These are phyloP conservation scores for Melinopterus prodromus DNA, from an alignment of 2,888 invertebrate species.

Conservation along the genomic window DNA sequence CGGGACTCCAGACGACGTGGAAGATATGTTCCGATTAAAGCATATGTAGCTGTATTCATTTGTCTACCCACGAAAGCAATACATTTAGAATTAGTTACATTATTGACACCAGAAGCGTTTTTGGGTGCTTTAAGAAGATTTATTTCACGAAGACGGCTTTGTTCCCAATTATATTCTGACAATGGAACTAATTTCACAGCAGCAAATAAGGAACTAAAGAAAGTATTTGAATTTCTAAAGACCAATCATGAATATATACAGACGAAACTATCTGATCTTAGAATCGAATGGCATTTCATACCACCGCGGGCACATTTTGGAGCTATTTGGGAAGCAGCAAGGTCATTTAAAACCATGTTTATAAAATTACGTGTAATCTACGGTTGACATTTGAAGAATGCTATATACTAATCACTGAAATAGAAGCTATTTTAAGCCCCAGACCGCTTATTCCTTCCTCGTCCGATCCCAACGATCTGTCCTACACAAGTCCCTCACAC, in stretches of 20 bases:
- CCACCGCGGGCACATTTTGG: background rate
- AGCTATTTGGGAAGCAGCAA: background rate
- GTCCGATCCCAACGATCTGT: background rate
- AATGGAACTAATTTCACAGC: background rate
- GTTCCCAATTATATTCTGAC: background rate
- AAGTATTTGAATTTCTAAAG: background rate
- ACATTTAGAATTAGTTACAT: slow-evolving; percentile 39
- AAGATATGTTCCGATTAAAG: slow-evolving; percentile 17
- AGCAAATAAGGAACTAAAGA: background rate
- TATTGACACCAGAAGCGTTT: slow-evolving; percentile 40
- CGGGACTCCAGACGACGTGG: no score
- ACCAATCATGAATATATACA: background rate
- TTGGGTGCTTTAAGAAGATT: slow-evolving; percentile 38
- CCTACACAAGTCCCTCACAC: background rate
- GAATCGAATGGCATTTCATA: background rate
- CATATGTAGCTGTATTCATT: slow-evolving; percentile 42
- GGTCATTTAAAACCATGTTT: background rate
- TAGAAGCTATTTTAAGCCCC: background rate
- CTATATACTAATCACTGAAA: background rate
- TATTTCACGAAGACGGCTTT: slow-evolving; percentile 36
- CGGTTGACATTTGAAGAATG: slow-evolving; percentile 7
- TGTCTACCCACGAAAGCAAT: slow-evolving; percentile 47
- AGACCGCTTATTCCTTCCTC: background rate
- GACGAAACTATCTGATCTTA: background rate
- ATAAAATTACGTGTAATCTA: background rate